Evolutionary conservation across 2,113 vertebrate genomes (phyloP).

Genomic region (Hyperopisus bebe): DNA sequence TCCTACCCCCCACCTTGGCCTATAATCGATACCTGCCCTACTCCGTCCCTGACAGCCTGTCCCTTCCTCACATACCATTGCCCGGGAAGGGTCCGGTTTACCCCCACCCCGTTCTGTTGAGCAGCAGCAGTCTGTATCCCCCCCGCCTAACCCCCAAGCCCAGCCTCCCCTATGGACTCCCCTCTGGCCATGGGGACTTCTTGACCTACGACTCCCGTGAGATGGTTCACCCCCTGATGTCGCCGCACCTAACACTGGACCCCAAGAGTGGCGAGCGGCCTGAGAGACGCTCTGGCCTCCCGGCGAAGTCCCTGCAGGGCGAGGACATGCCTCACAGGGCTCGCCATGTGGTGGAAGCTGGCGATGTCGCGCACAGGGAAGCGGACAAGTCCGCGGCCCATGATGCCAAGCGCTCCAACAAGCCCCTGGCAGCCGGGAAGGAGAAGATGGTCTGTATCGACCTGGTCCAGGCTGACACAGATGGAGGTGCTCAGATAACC

Average conservation of each 20-base stretch:
- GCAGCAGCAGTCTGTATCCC: constrained; percentile 79
- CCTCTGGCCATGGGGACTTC: constrained; percentile 73
- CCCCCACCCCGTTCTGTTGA: constrained; percentile 77
- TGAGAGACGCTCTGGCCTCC: constrained; percentile 66
- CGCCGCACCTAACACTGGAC: constrained; percentile 68
- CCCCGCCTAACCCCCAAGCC: constrained; percentile 79
- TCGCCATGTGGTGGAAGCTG: constrained; percentile 53
- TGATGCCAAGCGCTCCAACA: constrained; percentile 40
- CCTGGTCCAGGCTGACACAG: constrained; percentile 72
- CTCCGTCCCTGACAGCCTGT: constrained; percentile 76
- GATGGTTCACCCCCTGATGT: constrained; percentile 84
- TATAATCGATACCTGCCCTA: constrained; percentile 87
- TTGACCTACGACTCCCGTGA: constrained; percentile 83
- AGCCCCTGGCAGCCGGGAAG: constrained; percentile 51
- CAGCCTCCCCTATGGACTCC: constrained; percentile 77
- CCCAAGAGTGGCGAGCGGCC: constrained; percentile 66
- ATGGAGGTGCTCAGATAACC: constrained; percentile 49
- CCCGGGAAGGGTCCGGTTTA: constrained; percentile 81
- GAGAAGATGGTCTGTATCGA: constrained; percentile 74
- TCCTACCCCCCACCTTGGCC: constrained; percentile 78
- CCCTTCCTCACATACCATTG: constrained; percentile 78
- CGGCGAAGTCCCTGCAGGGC: constrained; percentile 61
- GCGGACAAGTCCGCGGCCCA: constrained; percentile 23
- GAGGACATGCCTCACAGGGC: constrained; percentile 63
- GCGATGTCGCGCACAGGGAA: constrained; percentile 54